Conservation (phyloP, 2,797 vertebrate species). For the Cuniculus paca region DNA sequence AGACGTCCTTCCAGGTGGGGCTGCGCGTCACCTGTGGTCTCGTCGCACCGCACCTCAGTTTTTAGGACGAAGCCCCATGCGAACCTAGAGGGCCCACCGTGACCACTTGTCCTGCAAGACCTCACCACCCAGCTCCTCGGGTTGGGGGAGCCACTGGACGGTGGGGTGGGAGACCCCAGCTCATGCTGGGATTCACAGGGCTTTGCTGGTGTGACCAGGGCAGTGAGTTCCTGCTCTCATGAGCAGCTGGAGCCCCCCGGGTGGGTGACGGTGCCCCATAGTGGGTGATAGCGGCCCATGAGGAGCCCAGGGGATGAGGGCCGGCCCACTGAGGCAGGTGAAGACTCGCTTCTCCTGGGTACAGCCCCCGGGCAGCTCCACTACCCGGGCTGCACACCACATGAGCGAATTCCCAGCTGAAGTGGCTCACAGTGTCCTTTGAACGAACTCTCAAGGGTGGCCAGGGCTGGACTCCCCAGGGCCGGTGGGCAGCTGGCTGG, state of each 20-base stretch:
- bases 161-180: background rate
- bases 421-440: background rate
- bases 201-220: background rate
- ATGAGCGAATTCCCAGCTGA: no score
- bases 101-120: background rate
- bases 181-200: background rate
- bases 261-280: background rate
- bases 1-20: accelerated
- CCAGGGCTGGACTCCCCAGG: background rate
- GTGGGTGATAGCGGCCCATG: background rate
- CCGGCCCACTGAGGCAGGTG: no score
- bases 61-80: background rate
- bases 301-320: background rate
- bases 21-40: background rate
- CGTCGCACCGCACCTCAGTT: background rate
- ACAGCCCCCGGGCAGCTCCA: background rate
- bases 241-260: background rate
- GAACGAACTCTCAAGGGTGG: accelerated
- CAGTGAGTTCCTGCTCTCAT: background rate
- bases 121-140: background rate
- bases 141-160: background rate
- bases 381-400: background rate
- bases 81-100: background rate
- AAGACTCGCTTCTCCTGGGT: background rate
- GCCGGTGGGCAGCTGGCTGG: background rate